A percentile compares a stretch with the other conserved stretches of the same genome.
These are phyloP conservation scores for Falco rusticolus DNA, from an alignment of 2,797 vertebrate genomes.

Conservation along the genomic window DNA sequence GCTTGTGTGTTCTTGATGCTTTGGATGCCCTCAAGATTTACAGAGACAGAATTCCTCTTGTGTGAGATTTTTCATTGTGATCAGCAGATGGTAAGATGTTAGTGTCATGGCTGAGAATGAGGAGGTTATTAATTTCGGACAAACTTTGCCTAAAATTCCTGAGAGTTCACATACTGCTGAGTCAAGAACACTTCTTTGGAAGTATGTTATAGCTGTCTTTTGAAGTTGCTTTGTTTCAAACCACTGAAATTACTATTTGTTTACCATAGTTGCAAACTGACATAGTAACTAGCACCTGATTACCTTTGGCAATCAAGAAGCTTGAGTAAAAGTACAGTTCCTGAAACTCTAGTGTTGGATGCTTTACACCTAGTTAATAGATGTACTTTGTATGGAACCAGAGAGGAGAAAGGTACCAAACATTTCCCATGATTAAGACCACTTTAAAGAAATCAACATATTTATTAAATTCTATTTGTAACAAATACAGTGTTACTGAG, in stretches of 20 bases:
- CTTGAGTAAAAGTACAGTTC: neutral
- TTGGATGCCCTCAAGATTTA: neutral
- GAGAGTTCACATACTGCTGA: neutral
- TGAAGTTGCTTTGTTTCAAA: neutral
- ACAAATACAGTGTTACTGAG: neutral
- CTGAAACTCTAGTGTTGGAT: neutral
- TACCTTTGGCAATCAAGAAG: neutral
- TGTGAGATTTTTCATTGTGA: neutral
- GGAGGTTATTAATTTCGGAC: neutral
- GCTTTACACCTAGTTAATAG: neutral
- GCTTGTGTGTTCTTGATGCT: neutral
- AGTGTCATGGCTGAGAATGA: neutral
- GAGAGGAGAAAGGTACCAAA: neutral
- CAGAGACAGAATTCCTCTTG: rapidly evolving
- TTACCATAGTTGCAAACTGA: neutral
- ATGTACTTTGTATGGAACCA: neutral
- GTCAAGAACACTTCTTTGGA: neutral
- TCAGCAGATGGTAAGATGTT: neutral
- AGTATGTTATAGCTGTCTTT: neutral
- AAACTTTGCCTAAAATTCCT: neutral
- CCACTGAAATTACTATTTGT: neutral
- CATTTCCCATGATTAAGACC: neutral
- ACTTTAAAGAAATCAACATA: neutral
- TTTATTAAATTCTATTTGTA: neutral
- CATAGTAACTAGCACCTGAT: neutral